phyloP scores from a whole-genome alignment of 2,888 invertebrate genomes.

The Parasteatoda lunata region DNA sequence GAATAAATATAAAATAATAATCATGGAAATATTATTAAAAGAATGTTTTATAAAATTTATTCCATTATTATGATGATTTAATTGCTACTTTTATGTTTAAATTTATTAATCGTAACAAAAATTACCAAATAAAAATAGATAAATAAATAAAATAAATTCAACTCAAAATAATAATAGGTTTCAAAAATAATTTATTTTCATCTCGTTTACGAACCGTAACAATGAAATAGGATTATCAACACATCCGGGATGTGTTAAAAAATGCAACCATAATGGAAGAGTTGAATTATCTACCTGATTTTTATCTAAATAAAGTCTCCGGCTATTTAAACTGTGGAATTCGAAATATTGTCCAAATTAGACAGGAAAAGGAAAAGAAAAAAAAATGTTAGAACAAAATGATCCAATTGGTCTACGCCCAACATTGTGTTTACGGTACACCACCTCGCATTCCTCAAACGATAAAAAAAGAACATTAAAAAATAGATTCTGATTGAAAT shows the following conservation, averaged over 20 bases:
- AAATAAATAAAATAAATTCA: no score
- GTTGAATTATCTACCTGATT: neutral
- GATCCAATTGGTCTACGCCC: neutral
- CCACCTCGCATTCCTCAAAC: neutral
- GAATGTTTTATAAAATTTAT: no score
- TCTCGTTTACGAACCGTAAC: neutral
- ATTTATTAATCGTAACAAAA: no score
- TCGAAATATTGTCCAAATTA: constrained; percentile 3
- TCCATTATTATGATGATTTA: no score
- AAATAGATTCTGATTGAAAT: neutral
- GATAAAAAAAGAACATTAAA: neutral
- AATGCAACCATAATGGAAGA: constrained; percentile 3
- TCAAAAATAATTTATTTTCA: neutral
- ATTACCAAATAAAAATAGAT: no score
- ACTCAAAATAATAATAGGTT: neutral
- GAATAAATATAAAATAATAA: no score
- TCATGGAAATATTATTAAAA: no score
- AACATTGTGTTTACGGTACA: constrained; percentile 5
- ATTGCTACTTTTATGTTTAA: no score
- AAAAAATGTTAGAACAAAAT: neutral
- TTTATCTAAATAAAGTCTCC: constrained; percentile 1
- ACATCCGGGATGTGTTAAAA: constrained; percentile 2
- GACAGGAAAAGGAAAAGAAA: neutral
- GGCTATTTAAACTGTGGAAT: neutral
- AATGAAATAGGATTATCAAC: neutral